Conservation (phyloP, 2,888 invertebrate species). For the Phaonia tiefii region DNA sequence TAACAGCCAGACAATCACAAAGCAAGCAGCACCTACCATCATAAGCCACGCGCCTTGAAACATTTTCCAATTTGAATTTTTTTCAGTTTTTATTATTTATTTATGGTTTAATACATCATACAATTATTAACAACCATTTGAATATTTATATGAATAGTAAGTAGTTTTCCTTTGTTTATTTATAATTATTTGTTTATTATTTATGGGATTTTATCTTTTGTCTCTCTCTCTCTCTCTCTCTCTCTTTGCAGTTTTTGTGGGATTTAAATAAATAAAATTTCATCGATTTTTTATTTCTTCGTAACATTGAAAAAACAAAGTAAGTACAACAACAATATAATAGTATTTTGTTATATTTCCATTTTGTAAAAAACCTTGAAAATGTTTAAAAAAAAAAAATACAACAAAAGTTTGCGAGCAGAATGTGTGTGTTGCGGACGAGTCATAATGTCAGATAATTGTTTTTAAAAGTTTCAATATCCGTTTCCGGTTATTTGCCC, state of each 20-base stretch:
- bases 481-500: constrained; percentile 12
- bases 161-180: neutral
- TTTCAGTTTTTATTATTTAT: neutral
- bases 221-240: neutral
- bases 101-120: constrained; percentile 9
- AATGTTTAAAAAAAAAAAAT: neutral
- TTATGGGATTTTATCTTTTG: constrained; percentile 4
- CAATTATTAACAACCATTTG: constrained; percentile 17
- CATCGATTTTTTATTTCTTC: neutral
- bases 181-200: neutral
- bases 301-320: neutral
- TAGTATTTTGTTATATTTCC: neutral
- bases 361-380: neutral
- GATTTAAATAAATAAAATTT: constrained; percentile 46
- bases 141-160: neutral
- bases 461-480: constrained; percentile 27
- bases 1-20: too few species aligned
- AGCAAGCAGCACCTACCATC: too few species aligned
- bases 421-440: neutral
- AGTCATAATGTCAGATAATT: constrained; percentile 16
- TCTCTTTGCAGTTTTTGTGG: constrained; percentile 47
- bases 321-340: constrained; percentile 15
- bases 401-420: neutral
- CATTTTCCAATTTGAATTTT: too few species aligned
- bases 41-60: too few species aligned